Conservation (phyloP, 1,140 invertebrate genomes). For the Trachelipus rathkii region DNA sequence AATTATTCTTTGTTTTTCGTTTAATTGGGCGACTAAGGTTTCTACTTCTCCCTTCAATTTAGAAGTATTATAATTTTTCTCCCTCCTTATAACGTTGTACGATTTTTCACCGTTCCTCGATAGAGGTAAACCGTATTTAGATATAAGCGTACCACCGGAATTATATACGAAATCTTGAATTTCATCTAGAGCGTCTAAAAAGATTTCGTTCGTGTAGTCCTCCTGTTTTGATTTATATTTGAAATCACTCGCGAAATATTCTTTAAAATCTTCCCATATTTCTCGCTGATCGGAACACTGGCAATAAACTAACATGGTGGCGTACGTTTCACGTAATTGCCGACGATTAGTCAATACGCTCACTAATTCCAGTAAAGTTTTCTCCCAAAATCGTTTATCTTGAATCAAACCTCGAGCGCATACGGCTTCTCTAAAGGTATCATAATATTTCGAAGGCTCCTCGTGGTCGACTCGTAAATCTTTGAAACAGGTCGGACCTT, state of each 20-base stretch:
- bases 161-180: not conserved
- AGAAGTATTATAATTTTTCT: no score
- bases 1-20: no score
- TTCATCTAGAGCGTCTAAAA: not conserved
- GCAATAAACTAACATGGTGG: not conserved
- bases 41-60: no score
- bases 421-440: not conserved
- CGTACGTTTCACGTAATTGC: not conserved
- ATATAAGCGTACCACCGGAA: not conserved
- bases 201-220: not conserved
- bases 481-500: not conserved
- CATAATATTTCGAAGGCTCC: not conserved
- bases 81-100: no score
- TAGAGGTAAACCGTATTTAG: not conserved
- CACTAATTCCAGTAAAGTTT: not conserved
- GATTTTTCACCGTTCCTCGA: not conserved
- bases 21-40: no score
- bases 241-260: not conserved
- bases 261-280: conserved; percentile 1
- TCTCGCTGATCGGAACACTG: not conserved
- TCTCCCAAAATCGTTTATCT: not conserved
- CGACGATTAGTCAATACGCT: not conserved
- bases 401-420: not conserved
- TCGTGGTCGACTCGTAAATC: not conserved
- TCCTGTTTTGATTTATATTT: not conserved